A percentile compares a stretch with the other conserved stretches of the same genome.
phyloP scores from a whole-genome alignment of 2,888 invertebrate genomes.

The Seira musarum region DNA sequence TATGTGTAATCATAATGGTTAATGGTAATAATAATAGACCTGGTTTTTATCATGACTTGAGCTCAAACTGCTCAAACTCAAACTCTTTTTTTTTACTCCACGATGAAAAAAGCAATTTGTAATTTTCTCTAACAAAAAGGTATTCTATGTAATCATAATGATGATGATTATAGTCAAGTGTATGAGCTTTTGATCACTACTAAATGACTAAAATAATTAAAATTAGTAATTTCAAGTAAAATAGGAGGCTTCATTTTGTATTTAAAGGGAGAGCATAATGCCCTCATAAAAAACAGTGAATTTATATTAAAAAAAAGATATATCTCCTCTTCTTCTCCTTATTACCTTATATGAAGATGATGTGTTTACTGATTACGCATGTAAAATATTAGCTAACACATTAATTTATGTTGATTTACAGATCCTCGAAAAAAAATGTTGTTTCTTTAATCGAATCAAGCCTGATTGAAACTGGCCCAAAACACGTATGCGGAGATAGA shows the following conservation, averaged over 20 bases:
- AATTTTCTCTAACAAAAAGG: slow-evolving; percentile 17
- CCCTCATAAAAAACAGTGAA: not conserved
- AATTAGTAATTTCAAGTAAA: slow-evolving; percentile 14
- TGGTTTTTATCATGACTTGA: slow-evolving; percentile 47
- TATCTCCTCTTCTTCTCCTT: no score
- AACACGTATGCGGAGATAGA: not conserved
- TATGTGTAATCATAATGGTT: slow-evolving; percentile 45
- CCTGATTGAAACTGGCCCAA: not conserved
- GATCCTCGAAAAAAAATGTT: not conserved
- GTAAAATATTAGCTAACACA: slow-evolving; percentile 16
- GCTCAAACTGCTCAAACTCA: not conserved
- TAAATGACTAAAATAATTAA: slow-evolving; percentile 16
- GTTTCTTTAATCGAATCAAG: not conserved
- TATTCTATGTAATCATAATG: slow-evolving; percentile 16
- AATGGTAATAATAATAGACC: slow-evolving; percentile 48
- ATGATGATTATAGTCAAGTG: slow-evolving; percentile 3
- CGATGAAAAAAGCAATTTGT: slow-evolving; percentile 3
- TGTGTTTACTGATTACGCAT: slow-evolving; percentile 8
- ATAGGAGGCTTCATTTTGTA: slow-evolving; percentile 14
- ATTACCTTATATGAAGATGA: slow-evolving; percentile 14
- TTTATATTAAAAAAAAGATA: no score
- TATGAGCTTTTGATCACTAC: slow-evolving; percentile 17
- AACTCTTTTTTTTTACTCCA: not conserved
- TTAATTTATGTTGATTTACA: slow-evolving; percentile 14
- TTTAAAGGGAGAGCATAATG: not conserved